Conservation (phyloP, 2,113 vertebrate species). For the Microcebus lehilahytsara region DNA sequence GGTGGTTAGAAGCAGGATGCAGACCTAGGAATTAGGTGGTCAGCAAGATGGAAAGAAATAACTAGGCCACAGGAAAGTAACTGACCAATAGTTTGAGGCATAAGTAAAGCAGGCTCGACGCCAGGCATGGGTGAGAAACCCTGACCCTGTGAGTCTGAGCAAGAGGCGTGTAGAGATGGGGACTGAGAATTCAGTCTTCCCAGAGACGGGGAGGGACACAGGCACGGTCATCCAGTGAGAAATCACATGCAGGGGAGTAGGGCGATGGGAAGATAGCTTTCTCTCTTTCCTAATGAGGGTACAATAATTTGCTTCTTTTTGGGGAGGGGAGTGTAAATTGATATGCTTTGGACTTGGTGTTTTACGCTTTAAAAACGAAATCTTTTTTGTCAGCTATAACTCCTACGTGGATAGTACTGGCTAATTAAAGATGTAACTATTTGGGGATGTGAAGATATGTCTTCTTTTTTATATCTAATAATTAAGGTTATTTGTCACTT, state of each 20-base stretch:
- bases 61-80: neutral
- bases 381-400: neutral
- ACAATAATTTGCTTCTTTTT: neutral
- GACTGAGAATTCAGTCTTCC: neutral
- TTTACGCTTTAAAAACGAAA: neutral
- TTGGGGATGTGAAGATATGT: neutral
- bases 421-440: neutral
- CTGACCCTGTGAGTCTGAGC: neutral
- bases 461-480: neutral
- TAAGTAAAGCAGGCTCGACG: neutral
- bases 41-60: neutral
- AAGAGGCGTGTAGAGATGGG: neutral
- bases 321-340: neutral
- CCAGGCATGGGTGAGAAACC: neutral
- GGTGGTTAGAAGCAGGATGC: neutral
- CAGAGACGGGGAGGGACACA: neutral
- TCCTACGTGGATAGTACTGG: neutral
- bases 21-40: neutral
- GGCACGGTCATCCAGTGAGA: neutral
- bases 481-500: neutral
- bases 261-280: neutral
- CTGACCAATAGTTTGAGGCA: neutral
- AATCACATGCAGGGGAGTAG: neutral
- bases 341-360: neutral
- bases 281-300: neutral